Percentiles rank a stretch among this genome's conserved stretches.
Evolutionary conservation across 2,113 vertebrate species (phyloP).

Genomic region (Calypte anna): DNA sequence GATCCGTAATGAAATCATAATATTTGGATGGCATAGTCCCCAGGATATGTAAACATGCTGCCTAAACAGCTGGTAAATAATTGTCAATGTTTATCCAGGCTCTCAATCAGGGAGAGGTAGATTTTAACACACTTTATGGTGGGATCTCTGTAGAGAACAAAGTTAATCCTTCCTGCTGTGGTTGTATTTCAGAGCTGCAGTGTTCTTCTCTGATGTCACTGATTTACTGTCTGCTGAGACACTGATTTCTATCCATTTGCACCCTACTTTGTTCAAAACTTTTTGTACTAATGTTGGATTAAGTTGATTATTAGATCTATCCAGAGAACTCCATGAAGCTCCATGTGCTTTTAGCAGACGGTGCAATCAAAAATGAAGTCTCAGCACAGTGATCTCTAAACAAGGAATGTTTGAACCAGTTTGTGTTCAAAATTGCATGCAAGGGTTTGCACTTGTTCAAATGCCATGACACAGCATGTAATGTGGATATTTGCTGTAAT

Average conservation of each 20-base stretch:
- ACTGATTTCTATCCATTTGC: background rate
- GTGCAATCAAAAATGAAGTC: background rate
- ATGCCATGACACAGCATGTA: conserved; percentile 26
- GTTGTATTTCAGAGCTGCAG: background rate
- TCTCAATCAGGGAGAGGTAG: conserved; percentile 22
- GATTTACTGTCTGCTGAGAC: background rate
- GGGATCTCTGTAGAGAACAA: background rate
- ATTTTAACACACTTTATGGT: conserved; percentile 10
- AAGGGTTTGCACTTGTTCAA: conserved; percentile 2
- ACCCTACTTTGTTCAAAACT: background rate
- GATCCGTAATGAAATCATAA: conserved; percentile 57
- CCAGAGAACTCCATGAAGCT: background rate
- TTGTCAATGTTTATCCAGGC: conserved; percentile 45
- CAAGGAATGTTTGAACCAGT: conserved; percentile 2
- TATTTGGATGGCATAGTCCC: conserved; percentile 47
- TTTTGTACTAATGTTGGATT: background rate
- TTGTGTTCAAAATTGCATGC: conserved; percentile 12
- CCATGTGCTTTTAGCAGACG: background rate
- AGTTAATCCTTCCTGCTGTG: background rate
- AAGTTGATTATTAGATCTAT: background rate
- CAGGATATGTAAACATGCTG: conserved; percentile 39
- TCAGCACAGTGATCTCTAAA: conserved; percentile 26
- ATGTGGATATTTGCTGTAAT: conserved; percentile 29
- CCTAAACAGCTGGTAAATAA: conserved; percentile 63
- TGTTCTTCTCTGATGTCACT: background rate